phyloP scores from a whole-genome alignment of 2,113 vertebrate genomes.

The Syngnathus scovelli region DNA sequence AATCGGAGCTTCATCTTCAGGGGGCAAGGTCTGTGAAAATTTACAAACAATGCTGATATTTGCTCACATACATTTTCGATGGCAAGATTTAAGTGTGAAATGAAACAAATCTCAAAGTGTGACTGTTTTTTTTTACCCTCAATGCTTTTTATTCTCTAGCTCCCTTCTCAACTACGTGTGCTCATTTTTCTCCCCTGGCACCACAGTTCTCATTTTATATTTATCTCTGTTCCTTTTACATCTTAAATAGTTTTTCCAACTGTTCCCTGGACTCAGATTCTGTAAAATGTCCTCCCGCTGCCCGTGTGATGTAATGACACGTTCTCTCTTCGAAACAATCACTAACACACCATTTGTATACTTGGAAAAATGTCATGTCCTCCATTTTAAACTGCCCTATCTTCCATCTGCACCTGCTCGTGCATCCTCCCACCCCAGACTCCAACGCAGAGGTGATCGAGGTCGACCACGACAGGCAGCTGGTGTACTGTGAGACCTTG shows the following conservation, averaged over 20 bases:
- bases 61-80: neutral
- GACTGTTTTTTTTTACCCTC: neutral
- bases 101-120: conserved; percentile 6
- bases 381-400: neutral
- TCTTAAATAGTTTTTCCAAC: conserved; percentile 10
- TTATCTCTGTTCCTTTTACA: conserved; percentile 5
- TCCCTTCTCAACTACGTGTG: neutral
- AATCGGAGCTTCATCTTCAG: conserved; percentile 94
- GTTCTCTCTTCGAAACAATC: neutral
- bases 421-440: conserved; percentile 61
- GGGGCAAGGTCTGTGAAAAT: conserved; percentile 78
- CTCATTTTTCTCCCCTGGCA: conserved; percentile 1
- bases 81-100: neutral
- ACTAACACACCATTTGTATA: neutral
- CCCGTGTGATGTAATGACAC: neutral
- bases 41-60: neutral
- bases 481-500: conserved; percentile 90
- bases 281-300: neutral
- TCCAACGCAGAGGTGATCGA: conserved; percentile 94
- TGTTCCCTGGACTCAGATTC: conserved; percentile 5
- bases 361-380: neutral
- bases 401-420: neutral
- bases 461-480: conserved; percentile 91
- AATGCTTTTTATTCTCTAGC: neutral
- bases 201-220: conserved; percentile 19